Base-by-base conservation (phyloP, 2,888 invertebrate genomes). In the Antitype chi region DNA sequence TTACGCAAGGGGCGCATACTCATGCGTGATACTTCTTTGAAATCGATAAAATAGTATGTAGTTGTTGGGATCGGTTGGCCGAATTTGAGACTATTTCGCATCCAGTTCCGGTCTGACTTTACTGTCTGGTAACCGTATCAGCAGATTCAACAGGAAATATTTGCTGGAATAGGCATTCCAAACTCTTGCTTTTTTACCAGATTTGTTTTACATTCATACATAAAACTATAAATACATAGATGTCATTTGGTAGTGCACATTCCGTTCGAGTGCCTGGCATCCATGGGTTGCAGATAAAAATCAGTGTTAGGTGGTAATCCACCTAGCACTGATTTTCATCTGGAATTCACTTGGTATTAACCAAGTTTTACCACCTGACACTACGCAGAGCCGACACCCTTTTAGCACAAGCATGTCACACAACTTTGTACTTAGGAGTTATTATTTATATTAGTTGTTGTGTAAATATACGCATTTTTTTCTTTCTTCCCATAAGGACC, bases 1-100 rank as follows among this genome's bases (percentile, higher is more conserved):
- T 59, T 49, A 80, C 47, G 49, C 63, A 71, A 71, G 62, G 32
- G 62, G 20, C 70, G 53, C 60, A 69, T 49, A 77, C 47, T 47
- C 70, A 63, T 78, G 71, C 43, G 28, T 63, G 49, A 63, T 63
- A n/a, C 49, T 55, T 43, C 43, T 63, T 43, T n/a, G 4, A 72
- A 13, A 71, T 63, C n/a, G 43, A 49, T 63, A n/a, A 49, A 71
- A 32, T 38, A 13, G 20, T 49, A 15, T n/a, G 7, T 55, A 17
- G 8, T 53, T 53, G 1, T 20, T 55, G 28, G 32, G 25, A 74
- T 74, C 15, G n/a, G 73, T 49, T 32, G 25, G n/a, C 43, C 28
- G 11, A 28, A 53, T 52, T 52, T 43, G 20, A 20, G 20, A 59
- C 25, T 53, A 57, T 70, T 73, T 43, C 9, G 3, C 43, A 53